Evolutionary conservation across 2,797 vertebrate genomes (phyloP).

Genomic region (Trachops cirrhosus): DNA sequence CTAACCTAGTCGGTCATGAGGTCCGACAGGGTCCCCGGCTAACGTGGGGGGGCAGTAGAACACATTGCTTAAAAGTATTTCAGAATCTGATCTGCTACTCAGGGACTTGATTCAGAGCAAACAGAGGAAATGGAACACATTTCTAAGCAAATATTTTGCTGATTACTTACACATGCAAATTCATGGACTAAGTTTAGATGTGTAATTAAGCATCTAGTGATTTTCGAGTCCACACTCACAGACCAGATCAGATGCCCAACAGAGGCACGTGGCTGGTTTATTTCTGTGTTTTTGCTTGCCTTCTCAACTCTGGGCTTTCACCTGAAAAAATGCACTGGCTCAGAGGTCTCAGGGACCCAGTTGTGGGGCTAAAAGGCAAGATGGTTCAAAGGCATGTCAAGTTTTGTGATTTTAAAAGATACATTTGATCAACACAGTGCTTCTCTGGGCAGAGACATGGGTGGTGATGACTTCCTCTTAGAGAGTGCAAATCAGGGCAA

Average conservation of each 20-base stretch:
- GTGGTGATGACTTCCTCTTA: background rate
- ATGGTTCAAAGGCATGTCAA: background rate
- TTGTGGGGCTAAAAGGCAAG: background rate
- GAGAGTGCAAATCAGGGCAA: background rate
- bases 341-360: background rate
- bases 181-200: constrained; percentile 65
- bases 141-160: constrained; percentile 70
- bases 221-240: constrained; percentile 52
- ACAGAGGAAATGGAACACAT: constrained; percentile 74
- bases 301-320: background rate
- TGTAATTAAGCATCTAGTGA: constrained; percentile 66
- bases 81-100: constrained; percentile 45
- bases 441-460: background rate
- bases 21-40: background rate
- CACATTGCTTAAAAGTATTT: background rate
- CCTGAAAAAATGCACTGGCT: background rate
- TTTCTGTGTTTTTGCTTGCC: constrained; percentile 14
- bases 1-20: background rate
- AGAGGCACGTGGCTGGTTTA: constrained; percentile 8
- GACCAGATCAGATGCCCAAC: constrained; percentile 46
- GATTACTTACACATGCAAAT: constrained; percentile 77
- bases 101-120: constrained; percentile 66
- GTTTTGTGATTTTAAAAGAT: background rate
- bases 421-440: background rate
- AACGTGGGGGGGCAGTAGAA: background rate